phyloP scores from a whole-genome alignment of 2,113 vertebrate species.

The Oceanodroma tethys region DNA sequence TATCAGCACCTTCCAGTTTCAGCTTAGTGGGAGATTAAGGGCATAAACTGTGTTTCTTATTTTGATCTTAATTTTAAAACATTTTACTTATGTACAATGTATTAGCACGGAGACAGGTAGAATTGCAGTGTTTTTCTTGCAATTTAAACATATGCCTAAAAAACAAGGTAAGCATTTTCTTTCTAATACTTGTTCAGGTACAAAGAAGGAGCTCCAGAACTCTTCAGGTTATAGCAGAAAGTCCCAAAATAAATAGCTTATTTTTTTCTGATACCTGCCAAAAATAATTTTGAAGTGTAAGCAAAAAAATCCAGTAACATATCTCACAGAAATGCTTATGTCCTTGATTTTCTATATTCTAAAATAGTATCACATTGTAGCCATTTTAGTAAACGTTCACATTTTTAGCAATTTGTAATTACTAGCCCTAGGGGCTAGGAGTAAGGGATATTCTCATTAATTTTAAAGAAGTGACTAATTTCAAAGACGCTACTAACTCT shows the following conservation, averaged over 20 bases:
- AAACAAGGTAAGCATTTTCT: background rate
- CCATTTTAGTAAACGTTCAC: background rate
- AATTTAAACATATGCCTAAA: background rate
- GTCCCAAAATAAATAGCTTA: background rate
- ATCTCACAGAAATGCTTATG: background rate
- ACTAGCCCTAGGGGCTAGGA: background rate
- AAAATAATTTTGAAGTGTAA: background rate
- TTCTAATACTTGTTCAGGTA: background rate
- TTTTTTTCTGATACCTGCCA: background rate
- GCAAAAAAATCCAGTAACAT: background rate
- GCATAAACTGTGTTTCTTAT: background rate
- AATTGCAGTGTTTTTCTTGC: background rate
- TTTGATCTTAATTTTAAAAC: background rate
- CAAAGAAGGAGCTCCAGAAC: background rate
- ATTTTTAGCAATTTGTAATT: background rate
- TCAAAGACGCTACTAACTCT: background rate
- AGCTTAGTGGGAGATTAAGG: background rate
- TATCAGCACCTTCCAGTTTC: background rate
- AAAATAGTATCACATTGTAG: background rate
- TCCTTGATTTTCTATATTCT: background rate
- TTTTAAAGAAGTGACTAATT: background rate
- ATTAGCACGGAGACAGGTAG: background rate
- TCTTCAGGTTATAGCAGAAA: background rate
- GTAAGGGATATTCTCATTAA: background rate
- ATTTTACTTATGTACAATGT: background rate